Base-by-base conservation (phyloP, 2,797 vertebrate species). In the Novumbra hubbsi region DNA sequence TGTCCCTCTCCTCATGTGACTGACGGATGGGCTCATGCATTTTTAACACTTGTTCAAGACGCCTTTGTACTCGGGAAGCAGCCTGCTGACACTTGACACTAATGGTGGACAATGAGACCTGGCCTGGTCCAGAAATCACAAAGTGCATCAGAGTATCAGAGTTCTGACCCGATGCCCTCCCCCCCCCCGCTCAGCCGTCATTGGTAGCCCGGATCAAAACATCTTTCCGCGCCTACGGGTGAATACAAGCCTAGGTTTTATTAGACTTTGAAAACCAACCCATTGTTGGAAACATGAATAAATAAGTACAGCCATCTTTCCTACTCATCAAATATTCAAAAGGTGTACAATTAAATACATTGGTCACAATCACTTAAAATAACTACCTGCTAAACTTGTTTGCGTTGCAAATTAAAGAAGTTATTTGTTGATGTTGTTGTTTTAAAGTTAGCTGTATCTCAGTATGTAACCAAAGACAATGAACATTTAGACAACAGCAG, bases 11-110 rank as follows among this genome's bases (percentile, higher is more conserved):
- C 83, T 89, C 52, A 15, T 71, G 71, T 89, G 87, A 71, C 38
- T 75, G 50, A 70, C 88, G 87, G 72, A 24, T 75, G 55, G 48
- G 21, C 81, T 87, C 86, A 88, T 92, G 66, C 81, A 92, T 92
- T 86, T 85, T 91, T 91, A 83, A 91, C 57, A 30, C 1, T 5
- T 68, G 72, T 86, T 78, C 75, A 66, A 84, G 82, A 84, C 72
- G 68, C 64, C 52, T 70, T 86, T 81, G 83, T 78, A 76, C 62
- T 21, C 19, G 80, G 55, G 9, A 11, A 57, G 24, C 55, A 57
- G 55, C n/a, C n/a, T 24, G 55, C 63, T 80, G 88, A 87, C 78
- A 91, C 76, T 66, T 83, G 86, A 92, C 83, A 87, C 90, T 85
- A 80, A 86, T 72, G 73, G 34, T 52, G 21, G 73, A 80, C 72